Evolutionary conservation across 2,888 invertebrate species (phyloP).

Genomic region (Scaptomyza reducta): DNA sequence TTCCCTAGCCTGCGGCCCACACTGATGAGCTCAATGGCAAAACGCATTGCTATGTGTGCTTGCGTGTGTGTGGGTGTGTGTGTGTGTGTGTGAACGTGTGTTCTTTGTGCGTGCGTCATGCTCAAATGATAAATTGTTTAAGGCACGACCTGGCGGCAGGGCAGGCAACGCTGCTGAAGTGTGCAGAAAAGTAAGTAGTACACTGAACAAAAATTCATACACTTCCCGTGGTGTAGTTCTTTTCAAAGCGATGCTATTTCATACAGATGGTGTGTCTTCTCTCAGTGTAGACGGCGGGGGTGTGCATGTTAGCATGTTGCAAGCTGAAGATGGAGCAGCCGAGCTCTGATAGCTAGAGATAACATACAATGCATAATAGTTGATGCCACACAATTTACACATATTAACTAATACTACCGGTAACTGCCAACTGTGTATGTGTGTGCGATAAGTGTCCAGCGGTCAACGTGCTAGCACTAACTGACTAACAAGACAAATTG

Average conservation of each 20-base stretch:
- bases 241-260: too few species aligned
- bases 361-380: conserved; percentile 78
- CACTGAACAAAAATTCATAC: background rate
- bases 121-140: conserved; percentile 77
- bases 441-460: conserved; percentile 43
- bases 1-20: conserved; percentile 64
- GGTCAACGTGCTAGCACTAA: conserved; percentile 49
- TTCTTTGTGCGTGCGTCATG: conserved; percentile 69
- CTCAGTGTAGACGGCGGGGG: background rate
- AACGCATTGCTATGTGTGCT: conserved; percentile 39
- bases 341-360: conserved; percentile 65
- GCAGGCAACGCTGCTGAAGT: conserved; percentile 38
- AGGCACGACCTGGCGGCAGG: conserved; percentile 53
- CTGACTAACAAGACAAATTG: conserved; percentile 67
- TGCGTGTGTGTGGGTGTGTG: conserved; percentile 6
- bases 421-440: conserved; percentile 41
- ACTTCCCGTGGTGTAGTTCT: too few species aligned
- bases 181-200: conserved; percentile 9
- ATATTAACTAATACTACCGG: conserved; percentile 79
- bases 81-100: conserved; percentile 21
- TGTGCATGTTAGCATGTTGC: conserved; percentile 37
- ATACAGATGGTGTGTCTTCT: background rate
- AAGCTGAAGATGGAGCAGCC: conserved; percentile 32
- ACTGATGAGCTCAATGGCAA: conserved; percentile 59
- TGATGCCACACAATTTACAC: conserved; percentile 81